These are phyloP conservation scores for Sternotherus odoratus DNA, from an alignment of 2,797 vertebrate species.

Conservation along the genomic window DNA sequence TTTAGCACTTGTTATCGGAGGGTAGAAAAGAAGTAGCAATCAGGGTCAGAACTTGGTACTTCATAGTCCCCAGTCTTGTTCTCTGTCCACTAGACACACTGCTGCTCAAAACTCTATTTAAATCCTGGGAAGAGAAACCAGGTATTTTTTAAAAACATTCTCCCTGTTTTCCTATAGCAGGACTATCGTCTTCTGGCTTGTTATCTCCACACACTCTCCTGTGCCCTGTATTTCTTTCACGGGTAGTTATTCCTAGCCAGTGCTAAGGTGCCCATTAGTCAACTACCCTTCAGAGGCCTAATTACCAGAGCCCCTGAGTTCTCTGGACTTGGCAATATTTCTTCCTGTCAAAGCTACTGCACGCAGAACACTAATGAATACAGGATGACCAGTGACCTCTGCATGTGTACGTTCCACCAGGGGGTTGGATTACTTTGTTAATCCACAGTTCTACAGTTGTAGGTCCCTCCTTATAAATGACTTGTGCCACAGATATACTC, in stretches of 20 bases:
- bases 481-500: not conserved
- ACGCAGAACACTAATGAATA: not conserved
- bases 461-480: not conserved
- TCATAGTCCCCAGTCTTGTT: not conserved
- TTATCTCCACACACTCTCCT: not conserved
- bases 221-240: not conserved
- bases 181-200: not conserved
- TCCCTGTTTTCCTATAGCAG: not conserved
- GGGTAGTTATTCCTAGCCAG: not conserved
- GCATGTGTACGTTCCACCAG: not conserved
- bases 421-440: not conserved
- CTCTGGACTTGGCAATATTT: not conserved
- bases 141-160: not conserved
- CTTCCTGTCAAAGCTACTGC: not conserved
- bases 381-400: not conserved
- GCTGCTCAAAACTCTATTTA: not conserved
- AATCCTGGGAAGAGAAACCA: not conserved
- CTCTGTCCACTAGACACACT: not conserved
- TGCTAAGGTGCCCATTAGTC: conserved; percentile 2
- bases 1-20: not conserved
- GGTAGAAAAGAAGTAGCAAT: not conserved
- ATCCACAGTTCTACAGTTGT: not conserved
- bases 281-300: not conserved
- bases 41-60: not conserved
- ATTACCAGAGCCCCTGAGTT: not conserved